Base-by-base conservation (phyloP, 1,140 invertebrate species). In the Halesus radiatus region DNA sequence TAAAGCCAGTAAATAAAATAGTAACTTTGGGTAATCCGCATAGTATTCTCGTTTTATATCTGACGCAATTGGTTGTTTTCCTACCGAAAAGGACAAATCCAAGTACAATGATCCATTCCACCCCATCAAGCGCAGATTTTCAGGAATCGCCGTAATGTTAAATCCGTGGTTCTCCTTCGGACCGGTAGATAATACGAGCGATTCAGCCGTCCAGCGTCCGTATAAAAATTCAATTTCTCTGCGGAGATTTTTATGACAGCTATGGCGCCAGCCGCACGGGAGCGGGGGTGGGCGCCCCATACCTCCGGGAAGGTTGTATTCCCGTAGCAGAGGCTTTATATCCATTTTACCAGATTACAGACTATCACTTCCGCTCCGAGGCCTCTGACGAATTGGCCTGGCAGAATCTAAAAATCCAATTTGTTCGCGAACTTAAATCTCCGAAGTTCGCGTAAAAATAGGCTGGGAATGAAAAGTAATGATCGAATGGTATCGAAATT, bases 221-320 rank as follows among this genome's bases (percentile, higher is more conserved):
- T 66, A 66, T 66, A 66, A 66, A 66, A 66, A 26, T 32, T 32
- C 62, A 66, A 66, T 66, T 60, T 60, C 62, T 66, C 26, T 29
- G 62, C 20, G 22, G 62, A 66, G 62, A 1, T 66, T 66, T 45
- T 66, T 66, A 66, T 15, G 62, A 66, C 62, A 66, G 62, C 22
- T 26, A 16, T 29, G 62, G 62, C 62, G 62, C 62, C 62, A 32
- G 29, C 6, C 15, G 26, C 8, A 26, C 23, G 62, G 3, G 22
- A n/a, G n/a, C n/a, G 26, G 2, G 29, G 22, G 10, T 10, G 16
- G 7, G 22, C 13, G 22, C 22, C 23, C 3, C 62, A 7, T 10
- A 10, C 62, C 22, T 7, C n/a, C 1, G 29, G 20, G 18, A 23
- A 64, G 18, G 60, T 23, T 64, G 16, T 26, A 26, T 26, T 22